These are phyloP conservation scores for Zosterops japonicus DNA, from an alignment of 2,113 vertebrate genomes.

Conservation along the genomic window DNA sequence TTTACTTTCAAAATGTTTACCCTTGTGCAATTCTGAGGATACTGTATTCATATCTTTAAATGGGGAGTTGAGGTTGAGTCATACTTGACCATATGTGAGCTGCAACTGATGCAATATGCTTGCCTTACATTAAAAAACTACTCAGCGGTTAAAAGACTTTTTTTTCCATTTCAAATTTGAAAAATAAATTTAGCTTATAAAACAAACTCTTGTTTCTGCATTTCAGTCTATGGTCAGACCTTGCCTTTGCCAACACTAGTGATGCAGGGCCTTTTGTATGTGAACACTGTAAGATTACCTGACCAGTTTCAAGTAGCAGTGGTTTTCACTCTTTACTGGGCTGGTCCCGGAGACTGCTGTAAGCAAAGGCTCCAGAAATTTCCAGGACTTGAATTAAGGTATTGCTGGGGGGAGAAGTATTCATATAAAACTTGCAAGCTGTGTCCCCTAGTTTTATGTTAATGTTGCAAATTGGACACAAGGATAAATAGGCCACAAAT, in stretches of 20 bases:
- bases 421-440: not conserved
- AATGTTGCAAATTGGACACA: not conserved
- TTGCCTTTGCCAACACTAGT: not conserved
- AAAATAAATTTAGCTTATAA: constrained; percentile 13
- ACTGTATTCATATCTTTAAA: not conserved
- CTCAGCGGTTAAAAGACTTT: not conserved
- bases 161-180: not conserved
- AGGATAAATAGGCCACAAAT: not conserved
- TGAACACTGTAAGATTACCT: not conserved
- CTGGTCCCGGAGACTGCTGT: not conserved
- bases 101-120: not conserved
- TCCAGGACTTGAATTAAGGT: not conserved
- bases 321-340: not conserved
- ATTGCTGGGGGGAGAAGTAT: too few relatives aligned
- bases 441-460: not conserved
- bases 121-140: constrained; percentile 16
- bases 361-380: not conserved
- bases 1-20: not conserved
- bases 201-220: not conserved
- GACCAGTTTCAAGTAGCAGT: not conserved
- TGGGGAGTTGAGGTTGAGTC: not conserved
- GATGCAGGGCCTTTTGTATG: not conserved
- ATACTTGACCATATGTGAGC: not conserved
- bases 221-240: not conserved
- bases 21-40: not conserved